phyloP scores from a whole-genome alignment of 30 jellyfish, hydroid and myxozoan species.

The Aurelia sp. region DNA sequence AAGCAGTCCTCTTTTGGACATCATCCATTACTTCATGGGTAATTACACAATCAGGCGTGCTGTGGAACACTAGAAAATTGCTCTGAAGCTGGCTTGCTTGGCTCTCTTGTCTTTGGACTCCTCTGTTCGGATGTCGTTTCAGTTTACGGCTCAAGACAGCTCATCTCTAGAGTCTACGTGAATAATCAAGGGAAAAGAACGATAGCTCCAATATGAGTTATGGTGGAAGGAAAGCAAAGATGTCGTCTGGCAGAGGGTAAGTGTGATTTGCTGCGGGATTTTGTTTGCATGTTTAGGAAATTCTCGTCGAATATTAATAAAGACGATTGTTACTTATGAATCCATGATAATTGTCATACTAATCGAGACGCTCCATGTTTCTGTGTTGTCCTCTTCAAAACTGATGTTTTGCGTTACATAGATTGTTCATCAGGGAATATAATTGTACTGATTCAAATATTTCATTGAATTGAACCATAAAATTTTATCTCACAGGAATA shows the following conservation, averaged over 20 bases:
- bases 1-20: constrained; percentile 72
- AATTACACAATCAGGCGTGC: background rate
- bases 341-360: constrained; percentile 7
- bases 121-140: constrained; percentile 54
- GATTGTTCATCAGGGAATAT: too few species aligned
- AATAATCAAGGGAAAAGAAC: constrained; percentile 13
- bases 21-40: constrained; percentile 61
- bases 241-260: constrained; percentile 63
- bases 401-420: too few species aligned
- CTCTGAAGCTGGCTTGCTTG: constrained; percentile 54
- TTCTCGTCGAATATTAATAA: constrained; percentile 13
- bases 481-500: too few species aligned
- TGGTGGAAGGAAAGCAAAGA: constrained; percentile 17
- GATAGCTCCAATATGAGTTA: background rate
- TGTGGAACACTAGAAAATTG: constrained; percentile 51
- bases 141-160: constrained; percentile 16
- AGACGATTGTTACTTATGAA: constrained; percentile 32
- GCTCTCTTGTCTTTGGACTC: background rate
- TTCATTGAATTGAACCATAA: too few species aligned
- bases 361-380: background rate
- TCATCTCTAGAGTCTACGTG: background rate
- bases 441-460: too few species aligned
- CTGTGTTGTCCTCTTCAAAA: too few species aligned
- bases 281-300: constrained; percentile 33
- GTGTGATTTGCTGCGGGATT: constrained; percentile 47